Evolutionary conservation across 2,888 invertebrate genomes (phyloP).

Genomic region (Ichneumoninae sp.): DNA sequence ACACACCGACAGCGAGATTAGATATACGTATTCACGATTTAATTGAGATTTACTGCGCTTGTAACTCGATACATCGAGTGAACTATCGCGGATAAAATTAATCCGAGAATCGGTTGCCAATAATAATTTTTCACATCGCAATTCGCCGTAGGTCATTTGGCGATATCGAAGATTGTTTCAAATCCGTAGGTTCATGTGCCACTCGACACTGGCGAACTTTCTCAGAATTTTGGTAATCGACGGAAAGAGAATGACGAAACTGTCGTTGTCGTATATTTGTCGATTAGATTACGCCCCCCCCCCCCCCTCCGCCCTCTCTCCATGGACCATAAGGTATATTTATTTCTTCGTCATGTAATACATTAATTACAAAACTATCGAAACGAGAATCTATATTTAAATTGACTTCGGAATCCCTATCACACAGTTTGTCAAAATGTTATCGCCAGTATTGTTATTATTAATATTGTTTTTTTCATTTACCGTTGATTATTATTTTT

Average conservation of each 20-base stretch:
- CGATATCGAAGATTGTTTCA: neutral
- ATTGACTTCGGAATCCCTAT: neutral
- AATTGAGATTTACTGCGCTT: slow-evolving; percentile 64
- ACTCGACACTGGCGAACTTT: neutral
- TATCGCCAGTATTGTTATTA: neutral
- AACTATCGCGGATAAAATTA: neutral
- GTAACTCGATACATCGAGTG: neutral
- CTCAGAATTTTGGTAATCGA: neutral
- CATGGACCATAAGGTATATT: neutral
- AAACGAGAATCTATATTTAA: neutral
- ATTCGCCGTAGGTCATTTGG: neutral
- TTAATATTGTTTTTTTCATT: neutral
- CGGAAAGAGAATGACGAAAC: neutral
- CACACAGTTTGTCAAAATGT: neutral
- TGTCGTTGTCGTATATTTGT: neutral
- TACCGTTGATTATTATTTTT: neutral
- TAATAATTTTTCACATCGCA: neutral
- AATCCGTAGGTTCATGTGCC: neutral
- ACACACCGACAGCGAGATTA: slow-evolving; percentile 49
- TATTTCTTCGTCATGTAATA: neutral
- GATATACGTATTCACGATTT: slow-evolving; percentile 53
- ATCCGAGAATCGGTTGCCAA: slow-evolving; percentile 1
- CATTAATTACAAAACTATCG: neutral
- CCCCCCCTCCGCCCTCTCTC: neutral
- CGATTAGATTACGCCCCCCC: neutral